Base-by-base conservation (phyloP, 2,888 invertebrate genomes). In the Himalopsyche kuldschensis region DNA sequence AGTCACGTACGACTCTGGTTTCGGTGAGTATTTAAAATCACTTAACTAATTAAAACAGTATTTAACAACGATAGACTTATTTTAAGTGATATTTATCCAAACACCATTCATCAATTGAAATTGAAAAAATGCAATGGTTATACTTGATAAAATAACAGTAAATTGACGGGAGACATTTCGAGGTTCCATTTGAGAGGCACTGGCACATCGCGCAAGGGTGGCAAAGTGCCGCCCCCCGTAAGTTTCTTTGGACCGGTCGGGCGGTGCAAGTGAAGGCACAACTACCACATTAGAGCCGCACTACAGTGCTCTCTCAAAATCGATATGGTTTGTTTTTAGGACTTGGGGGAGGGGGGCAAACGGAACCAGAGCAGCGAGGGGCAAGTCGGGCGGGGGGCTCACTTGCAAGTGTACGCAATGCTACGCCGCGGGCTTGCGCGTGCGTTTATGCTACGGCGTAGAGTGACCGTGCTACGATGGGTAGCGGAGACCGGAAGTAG, bases 361-460 rank as follows among this genome's bases (percentile, higher is more conserved):
- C 91, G 93, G 91, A 92, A 93, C 92, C 93, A 92, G 91, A 93
- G 92, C 92, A 92, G 89, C 87, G 89, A 91, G 91, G 77, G 77
- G 77, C 35, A 75, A 75, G 75, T 24, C 79, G 77, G 24, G 83
- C 69, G 47, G 78, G 78, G 77, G 84, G 81, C 80, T 75, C 81
- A 78, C 84, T 84, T 84, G 84, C 84, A 84, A 81, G 84, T 80
- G 81, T 84, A 84, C 75, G 82, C 82, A 83, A 78, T 81, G 80
- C 83, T 81, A 80, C 83, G 83, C 78, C 81, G 83, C 75, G 75
- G 83, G 78, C 83, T 76, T 80, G 83, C 83, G 83, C 83, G 83
- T 81, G 80, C 80, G 83, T 81, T 80, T 76, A 32, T 76, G 32
- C 76, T 41, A 76, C 76, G 76, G 20, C 69, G 69, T 69, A 69